These are phyloP conservation scores for Porites rus DNA, from an alignment of 92 coral and sea anemone species.

Conservation along the genomic window DNA sequence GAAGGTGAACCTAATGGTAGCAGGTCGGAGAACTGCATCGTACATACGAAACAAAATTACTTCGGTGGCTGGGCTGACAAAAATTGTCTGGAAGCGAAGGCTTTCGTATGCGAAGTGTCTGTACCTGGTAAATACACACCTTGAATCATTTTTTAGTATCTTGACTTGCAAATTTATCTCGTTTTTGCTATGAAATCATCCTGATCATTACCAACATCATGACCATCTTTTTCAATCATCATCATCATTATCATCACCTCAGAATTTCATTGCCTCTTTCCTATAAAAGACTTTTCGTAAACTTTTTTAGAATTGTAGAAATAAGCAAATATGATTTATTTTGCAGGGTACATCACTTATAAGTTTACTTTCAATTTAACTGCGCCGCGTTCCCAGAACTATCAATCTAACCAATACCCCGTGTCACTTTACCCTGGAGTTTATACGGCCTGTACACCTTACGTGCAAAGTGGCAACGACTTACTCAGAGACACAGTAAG, in stretches of 20 bases:
- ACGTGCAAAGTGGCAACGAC: conserved; percentile 30
- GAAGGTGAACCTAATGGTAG: conserved; percentile 82
- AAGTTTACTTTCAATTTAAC: conserved; percentile 50
- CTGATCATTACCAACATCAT: too few species aligned
- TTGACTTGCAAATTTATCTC: too few species aligned
- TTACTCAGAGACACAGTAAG: conserved; percentile 43
- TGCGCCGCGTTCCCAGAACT: conserved; percentile 25
- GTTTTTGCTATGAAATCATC: too few species aligned
- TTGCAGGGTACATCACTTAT: conserved; percentile 51
- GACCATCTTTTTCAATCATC: too few species aligned
- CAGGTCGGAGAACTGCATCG: conserved; percentile 76
- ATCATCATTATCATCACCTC: too few species aligned
- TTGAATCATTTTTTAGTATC: too few species aligned
- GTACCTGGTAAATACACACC: conserved; percentile 61
- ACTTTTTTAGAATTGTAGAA: too few species aligned
- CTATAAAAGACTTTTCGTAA: too few species aligned
- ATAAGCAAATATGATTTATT: too few species aligned
- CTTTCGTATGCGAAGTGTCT: conserved; percentile 73
- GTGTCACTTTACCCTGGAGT: conserved; percentile 15
- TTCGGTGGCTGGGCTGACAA: conserved; percentile 81
- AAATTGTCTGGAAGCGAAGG: conserved; percentile 64
- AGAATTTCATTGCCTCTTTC: too few species aligned
- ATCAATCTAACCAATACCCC: conserved; percentile 3
- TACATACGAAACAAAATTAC: conserved; percentile 58
- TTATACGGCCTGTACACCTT: conserved; percentile 33